These are phyloP conservation scores for Apus apus DNA, from an alignment of 2,113 vertebrate species.

Conservation along the genomic window DNA sequence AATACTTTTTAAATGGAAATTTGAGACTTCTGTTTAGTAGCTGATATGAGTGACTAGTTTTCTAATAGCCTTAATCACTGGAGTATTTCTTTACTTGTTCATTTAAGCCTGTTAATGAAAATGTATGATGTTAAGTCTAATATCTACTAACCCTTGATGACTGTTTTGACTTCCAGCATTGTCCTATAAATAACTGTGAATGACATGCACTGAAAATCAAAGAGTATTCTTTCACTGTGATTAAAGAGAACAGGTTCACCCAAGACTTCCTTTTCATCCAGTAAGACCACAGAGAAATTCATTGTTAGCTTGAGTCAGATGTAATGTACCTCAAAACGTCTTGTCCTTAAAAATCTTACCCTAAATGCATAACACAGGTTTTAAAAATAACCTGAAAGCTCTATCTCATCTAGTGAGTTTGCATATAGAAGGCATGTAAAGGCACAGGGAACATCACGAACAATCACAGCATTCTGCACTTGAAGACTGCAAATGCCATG, in stretches of 20 bases:
- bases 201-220: slow-evolving; percentile 69
- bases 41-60: slow-evolving; percentile 58
- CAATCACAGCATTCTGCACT: neutral
- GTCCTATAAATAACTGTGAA: slow-evolving; percentile 72
- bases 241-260: slow-evolving; percentile 62
- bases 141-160: slow-evolving; percentile 68
- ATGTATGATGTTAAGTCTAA: slow-evolving; percentile 55
- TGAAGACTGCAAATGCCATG: neutral
- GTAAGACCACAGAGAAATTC: slow-evolving; percentile 58
- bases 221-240: slow-evolving; percentile 59
- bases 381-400: slow-evolving; percentile 32
- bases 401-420: neutral
- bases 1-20: slow-evolving; percentile 43
- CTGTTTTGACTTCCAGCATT: slow-evolving; percentile 70
- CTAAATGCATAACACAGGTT: slow-evolving; percentile 42
- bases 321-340: slow-evolving; percentile 50
- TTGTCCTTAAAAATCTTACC: slow-evolving; percentile 45
- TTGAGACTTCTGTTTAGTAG: slow-evolving; percentile 14
- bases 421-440: neutral
- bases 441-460: neutral
- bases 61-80: slow-evolving; percentile 54
- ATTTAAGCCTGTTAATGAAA: slow-evolving; percentile 61
- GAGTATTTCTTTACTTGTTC: slow-evolving; percentile 52
- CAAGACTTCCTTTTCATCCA: slow-evolving; percentile 47
- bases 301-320: slow-evolving; percentile 47